Evolutionary conservation across 2,888 invertebrate genomes (phyloP), one percentile per base, ranked within the genome.

Genomic region (Eupithecia exiguata): DNA sequence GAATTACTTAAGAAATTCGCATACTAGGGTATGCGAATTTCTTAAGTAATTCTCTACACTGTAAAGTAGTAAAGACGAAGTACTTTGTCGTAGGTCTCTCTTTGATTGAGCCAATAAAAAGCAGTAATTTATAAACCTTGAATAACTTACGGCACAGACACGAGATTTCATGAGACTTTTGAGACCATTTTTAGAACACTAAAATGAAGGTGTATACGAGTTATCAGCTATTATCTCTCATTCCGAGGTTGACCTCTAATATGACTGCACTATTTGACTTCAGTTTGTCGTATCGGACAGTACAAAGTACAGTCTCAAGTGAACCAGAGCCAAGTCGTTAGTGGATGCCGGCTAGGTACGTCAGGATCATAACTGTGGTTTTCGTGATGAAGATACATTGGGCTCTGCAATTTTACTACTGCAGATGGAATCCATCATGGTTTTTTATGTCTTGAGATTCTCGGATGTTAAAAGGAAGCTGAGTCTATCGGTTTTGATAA

Each of bases 261-360:
- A n/a, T n/a, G n/a, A n/a, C n/a, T n/a, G n/a, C n/a, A n/a, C n/a
- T n/a, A n/a, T n/a, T n/a, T n/a, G 9, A 40, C 25, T 40, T 66
- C 1, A 40, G 10, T 7, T 43, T 25, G 25, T 66, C 66, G 66
- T 66, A n/a, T 80, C 78, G 76, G 74, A 70, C 43, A 63, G 43
- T 74, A 70, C 67, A 71, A 75, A 36, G 5, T 6, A 18, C 30
- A 21, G 53, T 35, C 35, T 66, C 58, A 35, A 72, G 73, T 69
- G 61, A 73, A 40, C 36, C 78, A 71, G 72, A 80, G 81, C 81
- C 81, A 84, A 83, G 77, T 82, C 81, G 77, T 78, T 80, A 80
- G 78, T 74, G 75, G 77, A 75, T 78, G 71, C 72, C 46, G 63
- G 62, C 72, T 72, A 36, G 73, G 68, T 76, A 70, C 74, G 72